Conservation (phyloP, 2,888 invertebrate genomes). For the Ormyrus rosae region DNA sequence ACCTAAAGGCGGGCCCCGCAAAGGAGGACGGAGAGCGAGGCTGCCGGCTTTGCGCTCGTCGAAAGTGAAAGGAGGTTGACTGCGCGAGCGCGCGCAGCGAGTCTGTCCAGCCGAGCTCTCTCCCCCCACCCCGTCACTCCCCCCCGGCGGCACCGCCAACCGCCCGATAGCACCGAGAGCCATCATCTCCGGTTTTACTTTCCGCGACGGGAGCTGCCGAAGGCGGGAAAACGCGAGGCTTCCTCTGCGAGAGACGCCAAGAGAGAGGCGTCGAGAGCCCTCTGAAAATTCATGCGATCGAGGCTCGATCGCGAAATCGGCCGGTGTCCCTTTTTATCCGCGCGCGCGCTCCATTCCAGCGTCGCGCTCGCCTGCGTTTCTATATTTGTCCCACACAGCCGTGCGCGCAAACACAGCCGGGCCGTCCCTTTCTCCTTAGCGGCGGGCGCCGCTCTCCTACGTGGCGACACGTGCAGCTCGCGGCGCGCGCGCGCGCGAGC, state of each 20-base stretch:
- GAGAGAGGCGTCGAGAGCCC: not conserved
- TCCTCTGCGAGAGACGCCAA: too few species aligned
- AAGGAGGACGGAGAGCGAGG: conserved; percentile 40
- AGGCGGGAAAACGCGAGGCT: too few species aligned
- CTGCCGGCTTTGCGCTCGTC: conserved; percentile 66
- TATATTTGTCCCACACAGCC: conserved; percentile 46
- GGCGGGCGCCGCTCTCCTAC: conserved; percentile 27
- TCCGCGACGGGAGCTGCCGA: too few species aligned
- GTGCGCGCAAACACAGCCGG: not conserved
- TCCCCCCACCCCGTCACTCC: conserved; percentile 42
- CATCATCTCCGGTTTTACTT: too few species aligned
- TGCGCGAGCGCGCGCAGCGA: conserved; percentile 45
- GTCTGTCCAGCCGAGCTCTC: conserved; percentile 62
- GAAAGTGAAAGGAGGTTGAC: conserved; percentile 77
- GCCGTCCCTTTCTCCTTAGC: conserved; percentile 34
- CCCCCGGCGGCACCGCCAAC: too few species aligned
- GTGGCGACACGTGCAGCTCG: conserved; percentile 26
- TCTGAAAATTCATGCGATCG: not conserved
- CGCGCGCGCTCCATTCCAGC: conserved; percentile 28
- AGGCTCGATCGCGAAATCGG: not conserved
- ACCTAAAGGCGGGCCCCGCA: conserved; percentile 5
- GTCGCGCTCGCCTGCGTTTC: conserved; percentile 19
- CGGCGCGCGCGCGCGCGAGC: not conserved
- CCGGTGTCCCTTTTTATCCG: conserved; percentile 64
- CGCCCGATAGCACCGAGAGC: too few species aligned